phyloP scores from a whole-genome alignment of 2,888 invertebrate genomes.

The Bedellia somnulentella region DNA sequence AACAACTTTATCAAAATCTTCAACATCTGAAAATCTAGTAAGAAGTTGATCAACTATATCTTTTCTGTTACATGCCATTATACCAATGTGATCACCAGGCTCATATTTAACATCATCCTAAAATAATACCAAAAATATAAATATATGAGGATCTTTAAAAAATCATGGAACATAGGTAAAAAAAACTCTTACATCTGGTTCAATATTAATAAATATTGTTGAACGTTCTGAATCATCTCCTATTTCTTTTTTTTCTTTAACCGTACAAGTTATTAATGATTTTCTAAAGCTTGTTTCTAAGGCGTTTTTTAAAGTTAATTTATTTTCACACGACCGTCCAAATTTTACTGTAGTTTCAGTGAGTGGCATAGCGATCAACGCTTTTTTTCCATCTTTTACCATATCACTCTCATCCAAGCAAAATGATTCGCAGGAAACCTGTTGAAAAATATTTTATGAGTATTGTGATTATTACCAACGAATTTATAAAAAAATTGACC shows the following conservation, averaged over 20 bases:
- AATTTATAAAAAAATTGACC: too few species aligned
- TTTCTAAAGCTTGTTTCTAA: slow-evolving; percentile 35
- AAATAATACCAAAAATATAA: too few species aligned
- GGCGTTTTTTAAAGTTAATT: slow-evolving; percentile 21
- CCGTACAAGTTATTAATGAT: slow-evolving; percentile 49
- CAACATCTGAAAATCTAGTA: slow-evolving; percentile 65
- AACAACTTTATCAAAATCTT: slow-evolving; percentile 68
- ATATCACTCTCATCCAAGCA: slow-evolving; percentile 89
- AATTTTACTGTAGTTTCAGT: slow-evolving; percentile 76
- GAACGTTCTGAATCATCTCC: slow-evolving; percentile 59
- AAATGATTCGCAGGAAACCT: slow-evolving; percentile 91
- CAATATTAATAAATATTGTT: slow-evolving; percentile 63
- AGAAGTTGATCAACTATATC: slow-evolving; percentile 81
- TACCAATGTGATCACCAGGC: slow-evolving; percentile 92
- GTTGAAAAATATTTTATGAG: slow-evolving; percentile 7
- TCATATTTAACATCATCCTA: slow-evolving; percentile 67
- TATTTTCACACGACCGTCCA: slow-evolving; percentile 46
- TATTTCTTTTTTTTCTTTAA: slow-evolving; percentile 57
- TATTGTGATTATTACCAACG: too few species aligned
- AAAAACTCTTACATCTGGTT: slow-evolving; percentile 31
- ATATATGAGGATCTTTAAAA: too few species aligned
- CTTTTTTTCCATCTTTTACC: slow-evolving; percentile 76
- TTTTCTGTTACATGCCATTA: slow-evolving; percentile 80
- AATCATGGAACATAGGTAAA: too few species aligned
- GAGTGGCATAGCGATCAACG: slow-evolving; percentile 71